phyloP scores from a whole-genome alignment of 1,140 invertebrate species.

The Drosophila bocki region DNA sequence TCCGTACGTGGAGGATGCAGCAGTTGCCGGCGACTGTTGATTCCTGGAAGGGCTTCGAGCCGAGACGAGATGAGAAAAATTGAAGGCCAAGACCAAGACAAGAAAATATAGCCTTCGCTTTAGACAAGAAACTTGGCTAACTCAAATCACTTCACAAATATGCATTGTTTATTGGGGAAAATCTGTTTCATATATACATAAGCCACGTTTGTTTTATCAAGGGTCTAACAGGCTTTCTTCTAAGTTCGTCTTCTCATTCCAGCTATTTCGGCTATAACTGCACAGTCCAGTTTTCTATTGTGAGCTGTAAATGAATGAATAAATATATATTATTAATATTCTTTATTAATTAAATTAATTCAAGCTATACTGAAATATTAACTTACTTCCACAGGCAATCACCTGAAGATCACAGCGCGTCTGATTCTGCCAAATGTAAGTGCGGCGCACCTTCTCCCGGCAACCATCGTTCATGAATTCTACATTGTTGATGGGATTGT shows the following conservation, averaged over 20 bases:
- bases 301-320: background rate
- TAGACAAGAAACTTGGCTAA: conserved; percentile 18
- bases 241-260: conserved; percentile 25
- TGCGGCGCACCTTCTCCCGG: conserved; percentile 27
- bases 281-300: conserved; percentile 20
- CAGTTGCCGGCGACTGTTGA: conserved; percentile 15
- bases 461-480: conserved; percentile 42
- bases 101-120: conserved; percentile 8
- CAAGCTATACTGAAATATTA: background rate
- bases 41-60: conserved; percentile 35
- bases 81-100: conserved; percentile 39
- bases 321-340: background rate
- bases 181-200: conserved; percentile 22
- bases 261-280: conserved; percentile 21
- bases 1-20: conserved; percentile 39
- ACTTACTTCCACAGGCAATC: conserved; percentile 35
- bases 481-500: conserved; percentile 26
- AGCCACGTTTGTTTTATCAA: background rate
- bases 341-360: background rate
- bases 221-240: background rate
- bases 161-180: conserved; percentile 40
- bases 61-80: conserved; percentile 18
- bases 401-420: conserved; percentile 43
- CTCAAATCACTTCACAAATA: conserved; percentile 32
- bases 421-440: conserved; percentile 35